Conservation (phyloP, 2,113 vertebrate genomes). For the Notarius quadriscutis region DNA sequence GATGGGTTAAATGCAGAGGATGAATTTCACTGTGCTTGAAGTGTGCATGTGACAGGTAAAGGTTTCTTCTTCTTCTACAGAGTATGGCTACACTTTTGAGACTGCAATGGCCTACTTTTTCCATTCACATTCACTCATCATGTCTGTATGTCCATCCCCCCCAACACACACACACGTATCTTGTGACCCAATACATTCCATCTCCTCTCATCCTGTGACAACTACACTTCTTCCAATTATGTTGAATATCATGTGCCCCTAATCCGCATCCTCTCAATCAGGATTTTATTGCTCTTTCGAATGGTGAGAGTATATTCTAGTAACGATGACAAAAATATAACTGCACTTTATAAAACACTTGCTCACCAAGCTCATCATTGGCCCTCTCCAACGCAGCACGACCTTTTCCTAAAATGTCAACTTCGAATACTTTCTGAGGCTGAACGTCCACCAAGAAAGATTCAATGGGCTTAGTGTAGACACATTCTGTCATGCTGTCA, state of each 20-base stretch:
- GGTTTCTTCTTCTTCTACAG: no score
- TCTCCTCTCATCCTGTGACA: slow-evolving; percentile 64
- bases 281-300: not conserved
- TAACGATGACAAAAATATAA: not conserved
- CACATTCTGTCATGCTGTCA: slow-evolving; percentile 86
- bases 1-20: no score
- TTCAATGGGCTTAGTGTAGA: slow-evolving; percentile 75
- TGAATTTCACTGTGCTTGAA: no score
- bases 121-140: slow-evolving; percentile 1
- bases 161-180: slow-evolving; percentile 2
- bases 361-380: slow-evolving; percentile 81
- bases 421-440: slow-evolving; percentile 73
- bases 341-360: not conserved
- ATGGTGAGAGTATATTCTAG: not conserved
- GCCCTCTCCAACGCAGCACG: slow-evolving; percentile 76
- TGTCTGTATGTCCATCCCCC: not conserved
- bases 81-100: not conserved
- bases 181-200: slow-evolving; percentile 60
- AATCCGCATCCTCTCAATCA: not conserved
- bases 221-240: slow-evolving; percentile 56
- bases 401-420: slow-evolving; percentile 78
- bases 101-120: not conserved
- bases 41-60: no score
- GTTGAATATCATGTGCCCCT: slow-evolving; percentile 22
- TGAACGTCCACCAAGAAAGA: slow-evolving; percentile 74